These are phyloP conservation scores for Ophion costatus DNA, from an alignment of 2,888 invertebrate species.

Conservation along the genomic window DNA sequence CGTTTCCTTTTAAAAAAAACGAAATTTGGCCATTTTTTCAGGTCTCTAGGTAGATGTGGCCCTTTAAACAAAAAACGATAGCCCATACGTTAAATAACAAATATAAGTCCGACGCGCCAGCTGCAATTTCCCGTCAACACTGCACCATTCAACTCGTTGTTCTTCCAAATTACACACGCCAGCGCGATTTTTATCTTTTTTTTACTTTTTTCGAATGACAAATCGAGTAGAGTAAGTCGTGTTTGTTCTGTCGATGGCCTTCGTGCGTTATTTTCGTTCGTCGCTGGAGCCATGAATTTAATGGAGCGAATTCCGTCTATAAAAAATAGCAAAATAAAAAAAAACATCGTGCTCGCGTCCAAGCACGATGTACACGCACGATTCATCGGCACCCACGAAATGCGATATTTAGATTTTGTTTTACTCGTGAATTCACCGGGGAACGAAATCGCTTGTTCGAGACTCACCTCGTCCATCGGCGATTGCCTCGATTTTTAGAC, in stretches of 20 bases:
- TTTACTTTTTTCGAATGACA: not conserved
- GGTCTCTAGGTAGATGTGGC: no score
- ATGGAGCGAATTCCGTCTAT: constrained; percentile 33
- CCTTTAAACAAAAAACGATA: not conserved
- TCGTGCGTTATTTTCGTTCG: not conserved
- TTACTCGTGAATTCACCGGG: constrained; percentile 12
- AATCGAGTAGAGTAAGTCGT: not conserved
- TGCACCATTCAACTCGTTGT: not conserved
- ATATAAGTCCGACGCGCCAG: not conserved
- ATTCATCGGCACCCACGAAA: constrained; percentile 54
- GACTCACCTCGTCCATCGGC: not conserved
- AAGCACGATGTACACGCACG: constrained; percentile 26
- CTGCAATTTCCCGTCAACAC: not conserved
- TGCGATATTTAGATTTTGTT: constrained; percentile 15
- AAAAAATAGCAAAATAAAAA: not conserved
- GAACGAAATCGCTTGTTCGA: not conserved
- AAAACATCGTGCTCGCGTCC: constrained; percentile 10
- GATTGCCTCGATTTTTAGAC: constrained; percentile 9
- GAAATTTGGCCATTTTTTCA: no score
- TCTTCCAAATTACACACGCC: not conserved
- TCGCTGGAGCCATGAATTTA: constrained; percentile 26
- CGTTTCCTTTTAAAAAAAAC: no score
- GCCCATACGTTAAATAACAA: not conserved
- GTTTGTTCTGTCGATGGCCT: not conserved
- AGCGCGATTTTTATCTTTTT: not conserved